Percentiles rank a stretch among this genome's conserved stretches.
phyloP scores from a whole-genome alignment of 2,888 invertebrate genomes.

The Caenorhabditis auriculariae region DNA sequence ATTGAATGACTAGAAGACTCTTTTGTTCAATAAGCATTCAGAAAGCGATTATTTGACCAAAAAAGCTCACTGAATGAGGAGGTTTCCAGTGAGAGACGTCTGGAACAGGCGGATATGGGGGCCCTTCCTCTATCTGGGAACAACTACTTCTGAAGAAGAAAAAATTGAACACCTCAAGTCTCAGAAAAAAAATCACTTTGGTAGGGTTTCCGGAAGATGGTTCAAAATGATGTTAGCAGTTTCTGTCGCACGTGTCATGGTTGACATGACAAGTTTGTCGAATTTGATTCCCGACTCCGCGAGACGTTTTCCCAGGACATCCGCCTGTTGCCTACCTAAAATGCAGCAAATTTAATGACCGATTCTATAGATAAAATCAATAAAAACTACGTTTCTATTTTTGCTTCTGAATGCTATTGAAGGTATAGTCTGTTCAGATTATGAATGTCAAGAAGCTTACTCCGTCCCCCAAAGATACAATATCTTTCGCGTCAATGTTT shows the following conservation, averaged over 20 bases:
- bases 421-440: no score
- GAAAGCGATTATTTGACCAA: neutral
- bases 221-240: slow-evolving; percentile 82
- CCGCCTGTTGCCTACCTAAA: slow-evolving; percentile 82
- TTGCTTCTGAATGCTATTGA: no score
- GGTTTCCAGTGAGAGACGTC: slow-evolving; percentile 85
- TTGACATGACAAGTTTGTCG: slow-evolving; percentile 80
- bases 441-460: no score
- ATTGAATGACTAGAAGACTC: no score
- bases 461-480: no score
- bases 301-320: slow-evolving; percentile 78
- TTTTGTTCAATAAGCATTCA: neutral
- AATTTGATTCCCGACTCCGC: slow-evolving; percentile 78
- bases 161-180: neutral
- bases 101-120: slow-evolving; percentile 91
- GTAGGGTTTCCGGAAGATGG: slow-evolving; percentile 35
- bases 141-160: slow-evolving; percentile 18
- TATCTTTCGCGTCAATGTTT: no score
- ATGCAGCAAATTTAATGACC: no score
- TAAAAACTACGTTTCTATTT: no score
- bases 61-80: slow-evolving; percentile 72
- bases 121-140: slow-evolving; percentile 80
- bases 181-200: slow-evolving; percentile 2
- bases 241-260: slow-evolving; percentile 89
- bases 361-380: no score